phyloP scores from a whole-genome alignment of 2,113 vertebrate genomes.

The Ctenomys sociabilis region DNA sequence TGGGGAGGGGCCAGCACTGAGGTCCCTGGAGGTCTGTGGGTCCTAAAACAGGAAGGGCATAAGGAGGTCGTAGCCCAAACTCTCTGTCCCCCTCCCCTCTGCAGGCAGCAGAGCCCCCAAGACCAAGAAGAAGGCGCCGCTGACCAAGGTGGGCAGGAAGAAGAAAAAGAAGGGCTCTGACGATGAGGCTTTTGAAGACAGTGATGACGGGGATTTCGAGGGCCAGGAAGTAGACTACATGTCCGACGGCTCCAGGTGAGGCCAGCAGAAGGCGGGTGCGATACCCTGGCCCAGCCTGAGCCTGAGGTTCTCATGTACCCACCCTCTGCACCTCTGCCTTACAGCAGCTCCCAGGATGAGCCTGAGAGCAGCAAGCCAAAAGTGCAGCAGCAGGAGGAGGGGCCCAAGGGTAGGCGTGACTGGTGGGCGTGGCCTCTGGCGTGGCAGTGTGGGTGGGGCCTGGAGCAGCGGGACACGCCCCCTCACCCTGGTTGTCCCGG shows the following conservation, averaged over 20 bases:
- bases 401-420: slow-evolving; percentile 88
- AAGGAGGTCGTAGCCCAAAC: not conserved
- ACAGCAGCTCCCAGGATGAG: slow-evolving; percentile 90
- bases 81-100: not conserved
- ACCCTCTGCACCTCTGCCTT: not conserved
- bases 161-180: slow-evolving; percentile 89
- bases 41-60: rapidly evolving
- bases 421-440: rapidly evolving
- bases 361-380: slow-evolving; percentile 87
- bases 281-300: rapidly evolving
- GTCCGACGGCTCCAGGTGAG: slow-evolving; percentile 94
- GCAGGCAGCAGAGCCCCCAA: slow-evolving; percentile 77
- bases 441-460: not conserved
- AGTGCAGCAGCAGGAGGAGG: slow-evolving; percentile 86
- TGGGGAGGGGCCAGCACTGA: not conserved
- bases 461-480: not conserved
- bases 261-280: rapidly evolving
- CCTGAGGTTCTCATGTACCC: rapidly evolving
- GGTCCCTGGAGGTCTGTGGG: rapidly evolving
- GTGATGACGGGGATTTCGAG: slow-evolving; percentile 94
- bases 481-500: too few species aligned
- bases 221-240: slow-evolving; percentile 96
- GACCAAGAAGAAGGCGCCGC: slow-evolving; percentile 85
- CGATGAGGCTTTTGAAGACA: slow-evolving; percentile 92
- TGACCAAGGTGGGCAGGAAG: slow-evolving; percentile 79